Percentiles rank a stretch among this genome's conserved stretches.
Evolutionary conservation across 1,140 invertebrate genomes (phyloP).

Genomic region (Cherax quadricarinatus): DNA sequence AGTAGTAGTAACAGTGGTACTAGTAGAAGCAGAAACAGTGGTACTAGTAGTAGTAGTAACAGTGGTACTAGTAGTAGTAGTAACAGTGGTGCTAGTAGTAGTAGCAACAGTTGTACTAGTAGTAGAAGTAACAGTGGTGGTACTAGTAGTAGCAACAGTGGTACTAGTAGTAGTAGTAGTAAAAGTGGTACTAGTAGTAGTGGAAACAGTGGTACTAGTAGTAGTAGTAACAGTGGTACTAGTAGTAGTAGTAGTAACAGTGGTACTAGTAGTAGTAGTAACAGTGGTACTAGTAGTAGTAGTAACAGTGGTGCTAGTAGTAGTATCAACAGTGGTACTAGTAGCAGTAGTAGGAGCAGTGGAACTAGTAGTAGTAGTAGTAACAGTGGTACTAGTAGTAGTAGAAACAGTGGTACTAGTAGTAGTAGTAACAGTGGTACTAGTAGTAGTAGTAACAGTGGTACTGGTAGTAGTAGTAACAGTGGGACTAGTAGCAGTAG

Average conservation of each 20-base stretch:
- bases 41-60: neutral
- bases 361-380: neutral
- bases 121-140: too few relatives aligned
- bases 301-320: neutral
- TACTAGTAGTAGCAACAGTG: neutral
- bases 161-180: neutral
- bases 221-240: neutral
- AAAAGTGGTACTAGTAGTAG: neutral
- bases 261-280: conserved; percentile 22
- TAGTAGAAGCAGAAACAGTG: too few relatives aligned
- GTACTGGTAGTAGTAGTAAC: too few relatives aligned
- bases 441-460: neutral
- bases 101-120: too few relatives aligned
- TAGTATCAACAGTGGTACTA: too few relatives aligned
- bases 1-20: too few relatives aligned
- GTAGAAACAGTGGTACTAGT: too few relatives aligned
- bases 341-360: too few relatives aligned
- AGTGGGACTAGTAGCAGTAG: neutral
- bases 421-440: neutral
- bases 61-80: neutral
- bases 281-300: neutral
- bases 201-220: neutral
- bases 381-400: too few relatives aligned
- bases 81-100: too few relatives aligned
- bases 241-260: neutral